Evolutionary conservation across 2,797 vertebrate species (phyloP).

Genomic region (Tokudaia muenninki): DNA sequence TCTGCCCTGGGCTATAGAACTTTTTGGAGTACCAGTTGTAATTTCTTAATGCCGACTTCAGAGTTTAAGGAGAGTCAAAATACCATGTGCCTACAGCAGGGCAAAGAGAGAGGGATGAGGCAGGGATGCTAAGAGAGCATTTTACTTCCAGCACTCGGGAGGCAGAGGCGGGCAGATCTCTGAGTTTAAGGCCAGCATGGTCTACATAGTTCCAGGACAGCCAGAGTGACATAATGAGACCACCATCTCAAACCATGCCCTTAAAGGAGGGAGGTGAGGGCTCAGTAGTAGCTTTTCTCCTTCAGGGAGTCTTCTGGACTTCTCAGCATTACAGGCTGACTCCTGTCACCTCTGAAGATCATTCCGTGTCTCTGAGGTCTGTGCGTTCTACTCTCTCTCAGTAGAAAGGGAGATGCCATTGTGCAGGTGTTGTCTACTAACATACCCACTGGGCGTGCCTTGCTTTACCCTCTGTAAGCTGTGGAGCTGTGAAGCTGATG

Average conservation of each 20-base stretch:
- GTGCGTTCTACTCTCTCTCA: background rate
- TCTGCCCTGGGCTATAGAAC: background rate
- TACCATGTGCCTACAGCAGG: background rate
- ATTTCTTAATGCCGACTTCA: conserved; percentile 53
- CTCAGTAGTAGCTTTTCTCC: background rate
- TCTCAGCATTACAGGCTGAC: background rate
- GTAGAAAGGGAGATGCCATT: background rate
- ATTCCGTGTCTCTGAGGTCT: background rate
- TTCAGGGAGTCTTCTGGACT: background rate
- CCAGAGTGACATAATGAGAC: background rate
- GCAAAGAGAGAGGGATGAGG: background rate
- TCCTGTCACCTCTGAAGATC: background rate
- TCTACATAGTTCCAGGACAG: background rate
- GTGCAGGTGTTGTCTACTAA: background rate
- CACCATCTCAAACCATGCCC: background rate
- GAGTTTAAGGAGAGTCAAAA: conserved; percentile 25
- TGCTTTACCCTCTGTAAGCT: background rate
- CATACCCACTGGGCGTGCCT: background rate
- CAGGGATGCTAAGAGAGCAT: too few species aligned
- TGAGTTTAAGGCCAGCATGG: too few species aligned
- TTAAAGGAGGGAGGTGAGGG: background rate
- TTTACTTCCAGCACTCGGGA: background rate
- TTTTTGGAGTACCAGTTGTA: conserved; percentile 8
- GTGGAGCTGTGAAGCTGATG: background rate
- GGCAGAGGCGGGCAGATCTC: background rate